phyloP scores from a whole-genome alignment of 2,113 vertebrate species.

The Lepus americanus region DNA sequence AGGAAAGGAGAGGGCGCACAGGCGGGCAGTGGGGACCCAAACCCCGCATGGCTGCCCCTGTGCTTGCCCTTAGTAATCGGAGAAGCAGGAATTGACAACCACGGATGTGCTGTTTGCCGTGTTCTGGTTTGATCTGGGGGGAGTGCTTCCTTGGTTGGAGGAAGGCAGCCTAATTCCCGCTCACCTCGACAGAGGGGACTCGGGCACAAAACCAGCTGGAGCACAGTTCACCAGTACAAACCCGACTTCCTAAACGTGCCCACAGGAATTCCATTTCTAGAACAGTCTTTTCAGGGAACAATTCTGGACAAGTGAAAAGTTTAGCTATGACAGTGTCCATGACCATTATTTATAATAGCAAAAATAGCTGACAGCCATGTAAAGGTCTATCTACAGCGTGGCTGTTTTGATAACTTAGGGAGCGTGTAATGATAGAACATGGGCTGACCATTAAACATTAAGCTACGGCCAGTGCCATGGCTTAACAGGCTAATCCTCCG shows the following conservation, averaged over 20 bases:
- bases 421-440: background rate
- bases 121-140: background rate
- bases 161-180: background rate
- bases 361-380: background rate
- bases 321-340: background rate
- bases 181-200: background rate
- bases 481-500: too few relatives aligned
- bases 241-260: background rate
- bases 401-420: background rate
- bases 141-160: background rate
- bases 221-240: background rate
- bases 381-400: background rate
- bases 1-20: background rate
- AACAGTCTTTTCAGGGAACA: background rate
- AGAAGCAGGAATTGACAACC: background rate
- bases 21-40: background rate
- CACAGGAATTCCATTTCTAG: background rate
- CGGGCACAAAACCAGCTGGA: background rate
- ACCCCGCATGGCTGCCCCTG: background rate
- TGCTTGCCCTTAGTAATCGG: background rate
- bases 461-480: background rate
- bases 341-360: background rate
- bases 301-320: background rate
- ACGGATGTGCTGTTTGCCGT: background rate
- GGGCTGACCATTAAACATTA: background rate